Percentiles rank a stretch among this genome's conserved stretches.
Evolutionary conservation across 2,797 vertebrate genomes (phyloP).

Genomic region (Sebastes trivittatus): DNA sequence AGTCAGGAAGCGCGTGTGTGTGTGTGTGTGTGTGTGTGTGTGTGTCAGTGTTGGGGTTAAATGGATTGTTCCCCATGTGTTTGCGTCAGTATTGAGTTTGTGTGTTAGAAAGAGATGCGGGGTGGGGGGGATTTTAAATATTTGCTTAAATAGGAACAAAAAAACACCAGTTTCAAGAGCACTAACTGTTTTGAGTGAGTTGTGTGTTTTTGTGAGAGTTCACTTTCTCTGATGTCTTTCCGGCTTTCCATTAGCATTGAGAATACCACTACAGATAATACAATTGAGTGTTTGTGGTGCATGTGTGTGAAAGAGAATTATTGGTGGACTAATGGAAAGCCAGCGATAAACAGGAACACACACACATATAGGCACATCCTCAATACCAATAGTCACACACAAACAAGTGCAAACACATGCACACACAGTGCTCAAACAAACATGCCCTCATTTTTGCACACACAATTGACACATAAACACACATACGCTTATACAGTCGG

Average conservation of each 20-base stretch:
- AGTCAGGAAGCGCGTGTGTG: neutral
- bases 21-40: neutral
- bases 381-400: neutral
- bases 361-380: neutral
- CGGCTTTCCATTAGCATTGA: too few species aligned
- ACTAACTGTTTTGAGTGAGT: too few species aligned
- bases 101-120: neutral
- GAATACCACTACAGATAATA: too few species aligned
- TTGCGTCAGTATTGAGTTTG: conserved; percentile 6
- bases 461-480: neutral
- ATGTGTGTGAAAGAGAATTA: neutral
- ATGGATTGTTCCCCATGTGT: conserved; percentile 22
- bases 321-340: neutral
- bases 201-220: too few species aligned
- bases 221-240: too few species aligned
- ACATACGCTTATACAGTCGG: rapidly evolving
- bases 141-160: neutral
- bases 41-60: conserved; percentile 1
- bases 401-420: neutral
- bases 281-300: neutral
- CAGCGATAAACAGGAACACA: neutral
- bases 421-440: neutral
- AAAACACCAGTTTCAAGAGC: neutral
- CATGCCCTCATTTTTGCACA: neutral
- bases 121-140: too few species aligned